Base-by-base conservation (phyloP, 2,888 invertebrate species). In the Megamerina dolium region DNA sequence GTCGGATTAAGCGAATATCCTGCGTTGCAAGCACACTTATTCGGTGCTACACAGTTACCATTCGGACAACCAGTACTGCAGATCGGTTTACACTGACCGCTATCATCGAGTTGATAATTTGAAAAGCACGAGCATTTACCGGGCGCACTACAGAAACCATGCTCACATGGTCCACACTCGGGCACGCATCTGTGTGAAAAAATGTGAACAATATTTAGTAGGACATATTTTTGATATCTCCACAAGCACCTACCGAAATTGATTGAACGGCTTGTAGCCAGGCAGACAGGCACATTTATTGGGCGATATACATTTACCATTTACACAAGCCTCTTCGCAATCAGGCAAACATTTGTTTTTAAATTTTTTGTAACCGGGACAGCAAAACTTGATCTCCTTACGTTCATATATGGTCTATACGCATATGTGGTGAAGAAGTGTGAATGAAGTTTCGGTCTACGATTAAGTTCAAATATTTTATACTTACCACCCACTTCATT, bases 91-190 rank as follows among this genome's bases (percentile, higher is more conserved):
- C 61, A 60, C n/a, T 18, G 37, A 10, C 40, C 39, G 1, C 17
- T 10, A 1, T 17, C 19, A 13, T 41, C 17, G 3, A 13, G 20
- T 17, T 18, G 6, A 37, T 46, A 54, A 1, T 73, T 70, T 6
- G 59, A 53, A 20, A 55, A 38, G 47, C 76, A 77, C 2, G 54
- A 48, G 18, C 71, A 72, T 3, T 2, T 9, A 1, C 37, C 47
- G 1, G 50, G 39, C 4, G 37, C 20, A 1, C 14, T 40, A 26
- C 58, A 59, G 18, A 52, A 55, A 3, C 76, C 76, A 21, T 58
- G 53, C 14, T 33, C 13, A 16, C 60, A 60, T 9, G 46, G 47
- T 9, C 48, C 19, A n/a, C 59, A 59, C 3, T 48, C 20, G 2
- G 56, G 54, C 12, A 41, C 37, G 29, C 61, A 43, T 13, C 43